Evolutionary conservation across 2,113 vertebrate genomes (phyloP), one percentile per base, ranked within the genome.

Genomic region (Megaceryle maxima): DNA sequence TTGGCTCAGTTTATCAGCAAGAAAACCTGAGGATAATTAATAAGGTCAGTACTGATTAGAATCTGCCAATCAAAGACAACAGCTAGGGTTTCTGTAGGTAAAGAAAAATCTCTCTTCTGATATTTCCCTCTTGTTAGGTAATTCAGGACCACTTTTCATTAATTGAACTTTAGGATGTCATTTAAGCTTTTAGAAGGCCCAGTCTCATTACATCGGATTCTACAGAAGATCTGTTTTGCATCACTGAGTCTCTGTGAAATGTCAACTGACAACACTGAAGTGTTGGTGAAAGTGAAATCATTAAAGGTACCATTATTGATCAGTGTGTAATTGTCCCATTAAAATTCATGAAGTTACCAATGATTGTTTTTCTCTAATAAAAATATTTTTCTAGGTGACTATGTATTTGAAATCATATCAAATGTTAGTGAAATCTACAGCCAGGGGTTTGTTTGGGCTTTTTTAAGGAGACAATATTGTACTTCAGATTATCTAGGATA

Each of bases 241-340:
- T 92, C 91, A 87, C 77, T 97, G 88, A 88, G 92, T 89, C n/a
- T 94, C 83, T 75, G 81, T 91, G 94, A 96, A 96, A 95, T 88
- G 92, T 94, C 81, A 96, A 84, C 66, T 83, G 91, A 91, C 88
- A 95, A 83, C 59, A 87, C 57, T 75, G 68, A 93, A 89, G 84
- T 56, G 56, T 24, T 83, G 56, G 37, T 76, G 55, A 91, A 94
- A 88, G 35, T 83, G 50, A 93, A 95, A 97, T 82, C 85, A 92
- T 91, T 94, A 92, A 67, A 82, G 74, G 64, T 60, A 96, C 33
- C 83, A 51, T 87, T 96, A 96, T 76, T 88, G 92, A 97, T 75
- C 51, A 39, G 24, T 50, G 46, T 84, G 67, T 88, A 96, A 96
- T 67, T 91, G 75, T 68, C 4, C 31, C 25, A 93, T 97, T 94